Evolutionary conservation across 2,113 vertebrate genomes (phyloP), one percentile per base, ranked within the genome.

Genomic region (Trachemys scripta): DNA sequence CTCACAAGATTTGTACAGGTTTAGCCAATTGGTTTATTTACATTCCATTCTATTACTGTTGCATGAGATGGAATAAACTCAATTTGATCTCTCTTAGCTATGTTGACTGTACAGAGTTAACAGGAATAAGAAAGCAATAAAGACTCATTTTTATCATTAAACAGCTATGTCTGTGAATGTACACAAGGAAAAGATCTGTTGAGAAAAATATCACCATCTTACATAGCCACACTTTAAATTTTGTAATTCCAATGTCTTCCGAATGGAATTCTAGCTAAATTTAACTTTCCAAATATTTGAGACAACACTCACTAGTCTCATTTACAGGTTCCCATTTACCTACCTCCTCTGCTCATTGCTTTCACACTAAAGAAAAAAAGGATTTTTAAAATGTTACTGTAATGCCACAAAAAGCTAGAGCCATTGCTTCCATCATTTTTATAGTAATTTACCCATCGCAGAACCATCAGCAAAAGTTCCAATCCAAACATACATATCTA

Each of bases 21-120:
- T 62, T 13, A 62, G 85, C 81, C 80, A 87, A 86, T 22, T 22
- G 20, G 69, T 5, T 82, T 47, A 82, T 29, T 42, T 12, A 49
- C 5, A 24, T 35, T 1, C 1, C 0, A 0, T 47, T 51, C 0
- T 0, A 35, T 42, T 0, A 5, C 38, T n/a, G 0, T 1, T 45
- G 62, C 90, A 83, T 4, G 53, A 38, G 65, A n/a, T 72, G 53
- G 4, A 47, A 6, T 5, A 13, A 3, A 0, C 4, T 50, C 53
- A 35, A 45, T 25, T 62, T 62, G 35, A 72, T 72, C 56, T 90
- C 42, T 22, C 19, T 38, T 25, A 78, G 42, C 78, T 65, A 29
- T 2, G 10, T 0, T 0, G 31, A 22, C 50, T 89, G 45, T 35
- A 35, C 83, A 91, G 56, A 88, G 42, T 8, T 80, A 88, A 84